Conservation (phyloP, 2,113 vertebrate species). For the mouse (Mus musculus) region DNA sequence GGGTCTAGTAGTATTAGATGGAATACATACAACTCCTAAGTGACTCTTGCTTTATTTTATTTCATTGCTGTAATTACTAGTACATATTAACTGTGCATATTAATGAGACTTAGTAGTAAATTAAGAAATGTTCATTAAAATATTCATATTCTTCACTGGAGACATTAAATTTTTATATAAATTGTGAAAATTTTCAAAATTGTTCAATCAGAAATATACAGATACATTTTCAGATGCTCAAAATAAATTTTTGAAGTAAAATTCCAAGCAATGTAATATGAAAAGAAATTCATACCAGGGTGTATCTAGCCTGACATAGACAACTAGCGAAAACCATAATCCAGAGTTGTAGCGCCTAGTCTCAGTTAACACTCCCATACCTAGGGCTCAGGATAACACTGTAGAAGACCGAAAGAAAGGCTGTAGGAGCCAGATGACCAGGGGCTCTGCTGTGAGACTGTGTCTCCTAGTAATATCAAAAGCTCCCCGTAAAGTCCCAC, state of each 20-base stretch:
- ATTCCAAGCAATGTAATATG: constrained; percentile 49
- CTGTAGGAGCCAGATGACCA: background rate
- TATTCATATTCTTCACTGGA: background rate
- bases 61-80: background rate
- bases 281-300: background rate
- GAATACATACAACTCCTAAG: background rate
- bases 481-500: background rate
- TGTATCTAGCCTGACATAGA: background rate
- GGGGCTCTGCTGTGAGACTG: background rate
- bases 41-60: background rate
- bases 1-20: background rate
- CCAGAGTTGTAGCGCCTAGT: background rate
- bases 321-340: background rate
- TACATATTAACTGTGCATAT: background rate
- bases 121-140: constrained; percentile 5
- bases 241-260: constrained; percentile 24
- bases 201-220: constrained; percentile 48
- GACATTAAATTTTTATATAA: constrained; percentile 43
- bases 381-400: background rate
- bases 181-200: constrained; percentile 21
- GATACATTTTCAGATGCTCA: constrained; percentile 38
- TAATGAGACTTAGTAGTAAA: background rate
- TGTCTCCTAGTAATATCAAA: background rate
- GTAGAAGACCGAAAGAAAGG: background rate
- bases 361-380: background rate